Base-by-base conservation (phyloP, 2,113 vertebrate genomes). In the Rhabdomys dilectus region DNA sequence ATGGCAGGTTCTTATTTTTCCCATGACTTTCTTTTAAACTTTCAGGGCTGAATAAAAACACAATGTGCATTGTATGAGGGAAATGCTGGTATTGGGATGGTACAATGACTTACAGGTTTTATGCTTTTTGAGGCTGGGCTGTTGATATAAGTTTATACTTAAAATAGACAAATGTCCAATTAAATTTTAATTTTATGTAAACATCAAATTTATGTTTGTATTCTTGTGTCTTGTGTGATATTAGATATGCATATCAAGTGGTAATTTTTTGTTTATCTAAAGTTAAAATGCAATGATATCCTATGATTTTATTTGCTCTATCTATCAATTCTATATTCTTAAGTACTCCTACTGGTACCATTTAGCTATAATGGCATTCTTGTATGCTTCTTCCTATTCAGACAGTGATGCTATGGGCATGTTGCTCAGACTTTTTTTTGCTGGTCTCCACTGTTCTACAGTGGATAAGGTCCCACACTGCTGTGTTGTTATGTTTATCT, bases 171-270 rank as follows among this genome's bases (percentile, higher is more conserved):
- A 62, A 42, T 51, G 15, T 21, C 11, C 31, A 80, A 58, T 56
- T 76, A 31, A 81, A 82, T 76, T 42, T 86, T 11, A 88, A 75
- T 90, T 88, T 89, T 26, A 91, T 22, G 85, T 42, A 88, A 94
- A 75, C 7, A 70, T 17, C 42, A 92, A 3, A 26, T 87, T 73
- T 53, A 73, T 39, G 45, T 86, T 8, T 68, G 9, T 62, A 48
- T 62, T 82, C 1, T 42, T 89, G 10, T 56, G 11, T 76, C 31
- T 75, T 19, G 31, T 13, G 10, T 11, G 86, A 78, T 90, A 82
- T 42, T 58, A 92, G 19, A 60, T 29, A 77, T 13, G 58, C 21
- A 48, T 36, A 78, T 8, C 26, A 56, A 86, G 68, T 70, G 24
- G 68, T 58, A 77, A 19, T 62, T 58, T 60, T 4, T 75, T 91